Evolutionary conservation across 2,113 vertebrate species (phyloP), one percentile per base, ranked within the genome.

Genomic region (Glaucidium brasilianum): DNA sequence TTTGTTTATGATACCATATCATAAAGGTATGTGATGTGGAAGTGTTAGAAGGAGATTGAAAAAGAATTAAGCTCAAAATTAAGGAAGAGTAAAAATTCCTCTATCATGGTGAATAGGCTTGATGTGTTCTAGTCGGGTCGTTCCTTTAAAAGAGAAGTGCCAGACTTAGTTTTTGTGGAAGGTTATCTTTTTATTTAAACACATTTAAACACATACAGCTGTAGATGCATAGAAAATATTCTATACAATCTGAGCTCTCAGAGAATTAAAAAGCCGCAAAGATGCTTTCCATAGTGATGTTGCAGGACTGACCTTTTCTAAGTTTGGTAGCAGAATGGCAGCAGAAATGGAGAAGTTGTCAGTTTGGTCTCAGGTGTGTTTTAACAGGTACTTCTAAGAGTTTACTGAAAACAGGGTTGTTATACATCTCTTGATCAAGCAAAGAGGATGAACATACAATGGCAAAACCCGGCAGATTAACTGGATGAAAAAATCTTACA

Each of bases 101-200:
- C 9, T 6, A 0, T 26, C 0, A 0, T 10, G 25, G 23, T 47
- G 58, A 78, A 37, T 10, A 21, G 11, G 45, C 16, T 79, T 0
- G 0, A 5, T 43, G 56, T 66, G 16, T 84, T 66, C 19, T 73
- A 23, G 32, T 27, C 23, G 11, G 18, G 37, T 41, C 66, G 7
- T 41, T 80, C 17, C 8, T 84, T 59, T 62, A 18, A 20, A 59
- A 68, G 45, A 11, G 4, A 55, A 68, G 18, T 16, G 26, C 43
- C 47, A 43, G 49, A 29, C 13, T 27, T 75, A 32, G 13, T 22
- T 76, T 66, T 79, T 5, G 2, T 60, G 43, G 52, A 43, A 75
- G 49, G 50, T 56, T 6, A 11, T 35, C 2, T 18, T 45, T 56
- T 81, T 69, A 34, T 76, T 84, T 9, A 50, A 47, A 29, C 32